Evolutionary conservation across 2,888 invertebrate genomes (phyloP), one percentile per base, ranked within the genome.

Genomic region (Psylliodes chrysocephalus): DNA sequence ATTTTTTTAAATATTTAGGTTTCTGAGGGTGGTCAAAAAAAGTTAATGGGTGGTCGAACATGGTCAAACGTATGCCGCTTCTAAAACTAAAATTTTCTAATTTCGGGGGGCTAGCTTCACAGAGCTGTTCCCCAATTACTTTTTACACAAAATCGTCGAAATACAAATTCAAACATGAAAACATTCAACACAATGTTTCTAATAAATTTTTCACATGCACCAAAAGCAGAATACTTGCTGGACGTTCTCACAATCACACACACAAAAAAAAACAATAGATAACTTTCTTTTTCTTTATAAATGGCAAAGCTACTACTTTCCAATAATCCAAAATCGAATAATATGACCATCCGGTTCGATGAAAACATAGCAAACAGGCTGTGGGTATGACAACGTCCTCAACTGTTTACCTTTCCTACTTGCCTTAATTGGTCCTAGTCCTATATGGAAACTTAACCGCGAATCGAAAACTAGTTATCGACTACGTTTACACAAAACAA

Each of bases 401-500:
- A 44, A 18, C 22, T 47, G 47, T 47, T 47, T 47, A 25, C 47
- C 47, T 47, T 47, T 47, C 47, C 47, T 47, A 47, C 47, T 47
- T 28, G 22, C 47, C 47, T 22, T 47, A 47, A 47, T 47, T 47
- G 47, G 47, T 14, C 14, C 25, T 47, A 12, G 28, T 47, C 25
- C 25, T 47, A 47, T 47, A 47, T 22, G 47, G 47, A 47, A 47
- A 47, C 47, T 25, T 47, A 25, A 7, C 19, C 19, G 12, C 14
- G 17, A 12, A 17, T 40, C 17, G 15, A 40, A 17, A 40, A 8
- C 46, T 10, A 18, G 17, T 18, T 47, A 47, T n/a, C 25, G 14
- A 14, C 22, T 22, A 47, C 14, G 47, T 47, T 28, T 47, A 25
- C 22, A 19, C 10, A 22, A 25, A 46, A 3, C 25, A 8, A 8